phyloP scores from a whole-genome alignment of 2,797 vertebrate genomes.

The Anguilla marmorata region DNA sequence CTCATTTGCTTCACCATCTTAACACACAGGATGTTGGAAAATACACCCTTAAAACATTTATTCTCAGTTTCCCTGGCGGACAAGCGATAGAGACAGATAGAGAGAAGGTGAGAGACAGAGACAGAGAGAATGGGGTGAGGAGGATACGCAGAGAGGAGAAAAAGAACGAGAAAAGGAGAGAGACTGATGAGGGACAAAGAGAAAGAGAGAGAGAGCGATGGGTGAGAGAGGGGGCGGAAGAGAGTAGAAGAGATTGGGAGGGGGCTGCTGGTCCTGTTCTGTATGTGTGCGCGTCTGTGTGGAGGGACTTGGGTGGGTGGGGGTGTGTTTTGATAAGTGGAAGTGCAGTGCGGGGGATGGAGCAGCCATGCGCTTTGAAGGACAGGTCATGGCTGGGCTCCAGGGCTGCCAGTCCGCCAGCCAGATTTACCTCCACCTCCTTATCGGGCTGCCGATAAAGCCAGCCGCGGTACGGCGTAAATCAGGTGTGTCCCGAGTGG shows the following conservation, averaged over 20 bases:
- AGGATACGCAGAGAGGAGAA: neutral
- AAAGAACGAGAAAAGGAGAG: neutral
- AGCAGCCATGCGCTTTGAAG: slow-evolving; percentile 60
- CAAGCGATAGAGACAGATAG: neutral
- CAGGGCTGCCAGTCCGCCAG: slow-evolving; percentile 53
- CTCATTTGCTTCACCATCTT: neutral
- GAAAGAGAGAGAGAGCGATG: neutral
- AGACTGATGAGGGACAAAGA: neutral
- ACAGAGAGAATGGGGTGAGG: neutral
- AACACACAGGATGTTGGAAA: neutral
- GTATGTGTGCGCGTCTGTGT: slow-evolving; percentile 32
- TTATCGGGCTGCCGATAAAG: slow-evolving; percentile 65
- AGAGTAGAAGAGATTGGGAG: neutral
- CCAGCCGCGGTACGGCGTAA: slow-evolving; percentile 60
- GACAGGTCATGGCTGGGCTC: slow-evolving; percentile 61
- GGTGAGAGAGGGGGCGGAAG: neutral
- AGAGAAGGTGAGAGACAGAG: neutral
- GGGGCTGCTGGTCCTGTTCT: neutral
- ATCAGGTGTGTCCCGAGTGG: slow-evolving; percentile 58
- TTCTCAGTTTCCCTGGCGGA: neutral
- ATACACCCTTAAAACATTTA: neutral
- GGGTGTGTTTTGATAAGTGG: slow-evolving; percentile 27
- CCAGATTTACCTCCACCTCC: slow-evolving; percentile 66
- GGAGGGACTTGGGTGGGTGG: neutral
- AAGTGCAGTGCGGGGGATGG: slow-evolving; percentile 60